Evolutionary conservation across 2,888 invertebrate species (phyloP), one percentile per base, ranked within the genome.

Genomic region (Dicyrtomina minuta): DNA sequence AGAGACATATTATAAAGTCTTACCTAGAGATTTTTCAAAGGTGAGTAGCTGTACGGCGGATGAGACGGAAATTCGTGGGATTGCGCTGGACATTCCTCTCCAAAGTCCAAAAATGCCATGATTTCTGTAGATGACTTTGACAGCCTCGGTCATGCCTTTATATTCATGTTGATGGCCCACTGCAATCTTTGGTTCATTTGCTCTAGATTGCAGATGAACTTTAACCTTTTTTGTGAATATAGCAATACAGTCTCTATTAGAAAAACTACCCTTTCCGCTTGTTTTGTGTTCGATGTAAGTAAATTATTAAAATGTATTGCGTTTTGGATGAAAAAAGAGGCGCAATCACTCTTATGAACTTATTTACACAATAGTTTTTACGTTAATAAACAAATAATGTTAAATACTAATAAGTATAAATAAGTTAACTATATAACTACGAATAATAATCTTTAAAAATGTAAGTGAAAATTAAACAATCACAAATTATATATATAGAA

Each of bases 81-180:
- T 84, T 49, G 89, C 87, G 0, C 90, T 88, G 58, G 86, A 82
- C 43, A 89, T 89, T 0, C 95, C 94, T 46, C 93, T 86, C 87
- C 92, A 95, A 2, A 95, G 81, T 8, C 93, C 93, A 80, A 80
- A 60, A 44, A 85, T 69, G 12, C 85, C 85, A 78, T 82, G 80
- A n/a, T 82, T 73, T 5, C 72, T 72, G 73, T 82, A 83, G 60
- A 85, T 82, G 15, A 77, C 73, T 27, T 78, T 79, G 3, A 93
- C 82, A 0, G 91, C 93, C 65, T 84, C 82, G 22, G 85, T 80
- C 79, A 90, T 89, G 20, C 90, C 88, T 0, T 83, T 81, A 79
- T 92, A 90, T 2, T 85, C 81, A 80, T 94, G 94, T 80, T 96
- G 95, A 80, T 91, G 87, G 0, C 95, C 95, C 1, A 95, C 94